Conservation (phyloP, 1,140 invertebrate species). For the Stegodyphus dumicola region DNA sequence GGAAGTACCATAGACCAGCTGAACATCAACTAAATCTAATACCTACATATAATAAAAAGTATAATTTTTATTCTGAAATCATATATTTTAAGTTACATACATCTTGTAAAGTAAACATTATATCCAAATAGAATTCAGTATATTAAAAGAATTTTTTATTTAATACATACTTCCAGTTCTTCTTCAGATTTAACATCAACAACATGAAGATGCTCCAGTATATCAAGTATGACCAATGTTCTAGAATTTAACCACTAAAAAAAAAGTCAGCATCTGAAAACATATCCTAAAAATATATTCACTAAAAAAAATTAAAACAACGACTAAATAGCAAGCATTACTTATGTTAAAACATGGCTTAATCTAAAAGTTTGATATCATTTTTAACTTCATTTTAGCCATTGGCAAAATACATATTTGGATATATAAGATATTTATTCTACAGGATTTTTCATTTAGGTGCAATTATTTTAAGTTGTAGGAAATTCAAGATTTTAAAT, state of each 20-base stretch:
- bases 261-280: not conserved
- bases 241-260: conserved; percentile 87
- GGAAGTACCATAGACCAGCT: conserved; percentile 88
- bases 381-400: too few relatives aligned
- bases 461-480: too few relatives aligned
- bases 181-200: conserved; percentile 89
- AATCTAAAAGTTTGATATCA: too few relatives aligned
- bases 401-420: not conserved
- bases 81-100: not conserved
- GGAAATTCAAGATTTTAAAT: too few relatives aligned
- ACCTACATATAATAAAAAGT: conserved; percentile 71
- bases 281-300: not conserved
- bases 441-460: not conserved
- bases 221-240: conserved; percentile 86
- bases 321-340: too few relatives aligned
- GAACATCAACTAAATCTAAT: conserved; percentile 83
- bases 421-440: not conserved
- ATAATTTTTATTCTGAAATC: not conserved
- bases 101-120: not conserved
- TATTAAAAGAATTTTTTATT: not conserved
- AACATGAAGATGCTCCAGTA: conserved; percentile 85
- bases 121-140: not conserved
- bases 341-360: too few relatives aligned
- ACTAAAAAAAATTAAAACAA: too few relatives aligned
- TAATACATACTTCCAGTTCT: conserved; percentile 71